phyloP scores from a whole-genome alignment of 2,113 vertebrate species.

The Prietella phreatophila region DNA sequence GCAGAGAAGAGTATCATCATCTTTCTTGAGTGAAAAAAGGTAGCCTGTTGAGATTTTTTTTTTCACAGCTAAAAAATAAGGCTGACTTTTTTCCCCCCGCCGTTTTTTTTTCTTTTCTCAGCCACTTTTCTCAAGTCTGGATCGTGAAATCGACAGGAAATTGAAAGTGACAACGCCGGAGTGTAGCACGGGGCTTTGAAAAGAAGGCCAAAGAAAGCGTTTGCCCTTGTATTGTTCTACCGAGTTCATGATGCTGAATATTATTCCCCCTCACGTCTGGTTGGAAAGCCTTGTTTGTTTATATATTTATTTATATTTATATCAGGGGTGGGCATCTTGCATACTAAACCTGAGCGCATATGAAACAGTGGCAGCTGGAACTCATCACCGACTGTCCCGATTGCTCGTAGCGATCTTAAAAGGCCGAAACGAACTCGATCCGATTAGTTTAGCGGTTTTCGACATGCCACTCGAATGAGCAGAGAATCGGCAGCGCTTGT shows the following conservation, averaged over 20 bases:
- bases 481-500: neutral
- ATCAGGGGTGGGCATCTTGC: slow-evolving; percentile 61
- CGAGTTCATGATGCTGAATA: slow-evolving; percentile 68
- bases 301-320: slow-evolving; percentile 57
- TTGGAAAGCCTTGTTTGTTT: slow-evolving; percentile 74
- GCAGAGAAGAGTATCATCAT: slow-evolving; percentile 45
- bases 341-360: slow-evolving; percentile 69
- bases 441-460: slow-evolving; percentile 39
- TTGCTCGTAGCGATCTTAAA: slow-evolving; percentile 40
- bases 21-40: slow-evolving; percentile 55
- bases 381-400: slow-evolving; percentile 45
- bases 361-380: slow-evolving; percentile 50
- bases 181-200: slow-evolving; percentile 65
- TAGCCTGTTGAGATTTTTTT: slow-evolving; percentile 56
- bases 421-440: slow-evolving; percentile 39
- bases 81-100: slow-evolving; percentile 8
- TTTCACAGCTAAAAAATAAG: slow-evolving; percentile 49
- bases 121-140: slow-evolving; percentile 59
- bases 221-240: slow-evolving; percentile 67
- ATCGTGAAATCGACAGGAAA: slow-evolving; percentile 74
- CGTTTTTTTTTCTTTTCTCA: slow-evolving; percentile 42
- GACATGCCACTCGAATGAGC: slow-evolving; percentile 27
- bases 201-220: slow-evolving; percentile 65
- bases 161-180: slow-evolving; percentile 72
- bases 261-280: slow-evolving; percentile 77